Evolutionary conservation across 2,797 vertebrate species (phyloP), one percentile per base, ranked within the genome.

Genomic region (Aselliscus stoliczkanus): DNA sequence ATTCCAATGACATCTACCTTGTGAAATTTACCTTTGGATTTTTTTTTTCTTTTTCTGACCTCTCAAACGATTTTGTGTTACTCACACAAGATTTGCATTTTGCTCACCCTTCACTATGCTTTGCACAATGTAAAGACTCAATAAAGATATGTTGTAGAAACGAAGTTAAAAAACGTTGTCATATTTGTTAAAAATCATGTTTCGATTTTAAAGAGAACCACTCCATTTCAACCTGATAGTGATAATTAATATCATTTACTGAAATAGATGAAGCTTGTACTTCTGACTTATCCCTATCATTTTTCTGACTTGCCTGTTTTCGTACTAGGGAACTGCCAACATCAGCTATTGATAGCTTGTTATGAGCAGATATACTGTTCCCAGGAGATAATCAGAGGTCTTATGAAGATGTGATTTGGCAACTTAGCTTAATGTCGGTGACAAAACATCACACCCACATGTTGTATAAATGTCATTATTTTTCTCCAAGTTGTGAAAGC

Each of bases 401-500:
- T 90, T 82, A 65, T 8, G 72, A 92, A 93, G 69, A 83, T 44
- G 5, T 88, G 80, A 85, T 94, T 95, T 92, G 80, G 50, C 44
- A 96, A 21, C 90, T 96, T 76, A 29, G 27, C 25, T 95, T 95
- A 93, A 80, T 69, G 60, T 92, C 54, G 76, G 62, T 88, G 93
- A 93, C 84, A 94, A 92, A 96, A 79, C 18, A 54, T 90, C 84
- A 79, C 69, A 85, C 67, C 81, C 44, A 69, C 29, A 4, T 93
- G 31, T 88, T 88, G 52, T 56, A 50, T 65, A 87, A 91, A 84
- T 88, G 93, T 70, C 93, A 96, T 93, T 87, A 76, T 88, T 96
- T 97, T 95, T 64, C 81, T 92, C 25, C 23, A 88, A 85, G 7
- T 65, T 81, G 7, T 93, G 93, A 37, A 75, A 87, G 44, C 72